Conservation (phyloP, 1,140 invertebrate genomes). For the Trachymyrmex septentrionalis region DNA sequence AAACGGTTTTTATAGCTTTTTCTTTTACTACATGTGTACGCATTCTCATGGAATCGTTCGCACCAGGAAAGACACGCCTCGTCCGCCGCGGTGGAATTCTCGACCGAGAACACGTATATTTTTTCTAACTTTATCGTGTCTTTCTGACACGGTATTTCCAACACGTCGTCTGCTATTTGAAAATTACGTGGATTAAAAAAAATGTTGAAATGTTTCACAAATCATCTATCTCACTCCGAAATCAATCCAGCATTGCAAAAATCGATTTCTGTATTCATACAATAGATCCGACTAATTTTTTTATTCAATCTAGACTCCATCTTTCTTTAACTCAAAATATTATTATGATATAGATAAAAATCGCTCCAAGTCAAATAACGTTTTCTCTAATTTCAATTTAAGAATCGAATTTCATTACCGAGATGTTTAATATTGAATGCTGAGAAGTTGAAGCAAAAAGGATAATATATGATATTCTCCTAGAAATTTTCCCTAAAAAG, state of each 20-base stretch:
- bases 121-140: not conserved
- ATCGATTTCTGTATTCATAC: not conserved
- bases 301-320: not conserved
- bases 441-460: not conserved
- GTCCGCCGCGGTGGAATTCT: conserved; percentile 20
- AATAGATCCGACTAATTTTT: not conserved
- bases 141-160: not conserved
- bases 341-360: not conserved
- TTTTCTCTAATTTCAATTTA: not conserved
- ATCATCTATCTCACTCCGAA: not conserved
- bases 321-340: not conserved
- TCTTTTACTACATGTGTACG: not conserved
- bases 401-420: not conserved
- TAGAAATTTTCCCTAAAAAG: not conserved
- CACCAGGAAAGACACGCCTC: conserved; percentile 25
- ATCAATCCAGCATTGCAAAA: not conserved
- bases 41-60: conserved; percentile 21
- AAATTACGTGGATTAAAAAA: not conserved
- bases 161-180: not conserved
- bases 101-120: conserved; percentile 6
- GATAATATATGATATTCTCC: not conserved
- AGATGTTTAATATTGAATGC: not conserved
- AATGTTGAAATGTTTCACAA: not conserved
- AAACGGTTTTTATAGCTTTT: not conserved
- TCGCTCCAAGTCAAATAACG: not conserved